Conservation (phyloP, 2,113 vertebrate genomes). For the Aegotheles bennettii region DNA sequence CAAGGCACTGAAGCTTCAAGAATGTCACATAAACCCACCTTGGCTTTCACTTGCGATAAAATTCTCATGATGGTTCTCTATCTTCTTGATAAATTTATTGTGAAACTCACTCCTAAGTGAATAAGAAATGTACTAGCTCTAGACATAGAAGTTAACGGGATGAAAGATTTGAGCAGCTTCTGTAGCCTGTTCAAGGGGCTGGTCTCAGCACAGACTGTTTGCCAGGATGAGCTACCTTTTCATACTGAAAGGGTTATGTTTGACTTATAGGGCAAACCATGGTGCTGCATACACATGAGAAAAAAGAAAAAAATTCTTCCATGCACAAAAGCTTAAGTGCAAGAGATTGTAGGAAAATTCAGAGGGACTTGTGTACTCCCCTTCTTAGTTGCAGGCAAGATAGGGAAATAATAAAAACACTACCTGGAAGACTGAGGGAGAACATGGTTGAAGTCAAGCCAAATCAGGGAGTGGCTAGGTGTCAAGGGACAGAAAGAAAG, state of each 20-base stretch:
- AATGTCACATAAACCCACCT: not conserved
- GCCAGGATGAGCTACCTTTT: not conserved
- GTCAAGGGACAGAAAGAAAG: not conserved
- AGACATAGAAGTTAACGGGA: not conserved
- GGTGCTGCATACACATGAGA: not conserved
- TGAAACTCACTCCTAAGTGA: not conserved
- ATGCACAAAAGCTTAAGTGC: not conserved
- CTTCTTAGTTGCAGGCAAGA: not conserved
- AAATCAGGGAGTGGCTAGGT: not conserved
- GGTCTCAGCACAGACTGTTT: not conserved
- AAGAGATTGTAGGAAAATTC: not conserved
- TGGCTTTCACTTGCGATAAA: not conserved
- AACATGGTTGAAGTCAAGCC: not conserved
- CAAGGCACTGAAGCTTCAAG: not conserved
- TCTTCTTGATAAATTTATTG: not conserved
- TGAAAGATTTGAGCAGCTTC: not conserved
- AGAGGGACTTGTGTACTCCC: not conserved
- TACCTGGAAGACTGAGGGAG: not conserved
- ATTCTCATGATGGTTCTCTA: not conserved
- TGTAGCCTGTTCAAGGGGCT: not conserved
- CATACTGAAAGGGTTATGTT: not conserved
- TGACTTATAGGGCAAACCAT: not conserved
- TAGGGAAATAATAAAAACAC: not conserved
- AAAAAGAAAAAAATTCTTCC: not conserved
- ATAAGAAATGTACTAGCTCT: not conserved